Evolutionary conservation across 2,888 invertebrate genomes (phyloP).

Genomic region (Alloscopus bannaensis): DNA sequence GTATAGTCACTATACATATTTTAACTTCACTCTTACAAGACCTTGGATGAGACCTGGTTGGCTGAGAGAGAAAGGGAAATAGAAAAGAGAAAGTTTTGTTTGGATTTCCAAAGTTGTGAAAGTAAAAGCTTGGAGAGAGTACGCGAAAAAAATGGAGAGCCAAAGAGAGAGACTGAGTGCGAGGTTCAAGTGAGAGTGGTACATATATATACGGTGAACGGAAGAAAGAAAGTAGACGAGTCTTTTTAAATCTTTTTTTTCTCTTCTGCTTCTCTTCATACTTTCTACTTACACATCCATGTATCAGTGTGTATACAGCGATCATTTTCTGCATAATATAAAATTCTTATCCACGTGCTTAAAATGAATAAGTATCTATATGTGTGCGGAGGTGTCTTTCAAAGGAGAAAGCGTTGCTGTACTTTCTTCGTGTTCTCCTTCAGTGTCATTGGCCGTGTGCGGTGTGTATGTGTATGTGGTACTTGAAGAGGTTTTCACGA

Average conservation of each 20-base stretch:
- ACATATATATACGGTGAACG: not conserved
- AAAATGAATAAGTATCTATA: conserved; percentile 14
- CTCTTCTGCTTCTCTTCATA: not conserved
- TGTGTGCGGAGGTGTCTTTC: not conserved
- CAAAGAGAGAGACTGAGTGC: not conserved
- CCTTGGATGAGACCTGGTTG: too few species aligned
- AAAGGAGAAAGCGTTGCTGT: not conserved
- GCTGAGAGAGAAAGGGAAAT: conserved; percentile 27
- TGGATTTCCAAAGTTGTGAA: conserved; percentile 63
- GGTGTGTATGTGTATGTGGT: not conserved
- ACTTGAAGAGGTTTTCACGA: not conserved
- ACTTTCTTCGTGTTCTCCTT: not conserved
- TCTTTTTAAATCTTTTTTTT: not conserved
- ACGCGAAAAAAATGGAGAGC: conserved; percentile 1
- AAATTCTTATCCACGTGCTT: conserved; percentile 19
- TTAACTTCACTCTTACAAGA: too few species aligned
- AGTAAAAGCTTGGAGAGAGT: conserved; percentile 18
- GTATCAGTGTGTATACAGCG: too few species aligned
- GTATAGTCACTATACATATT: too few species aligned
- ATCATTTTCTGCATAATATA: conserved; percentile 16
- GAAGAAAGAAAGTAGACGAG: conserved; percentile 14
- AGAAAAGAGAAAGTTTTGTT: conserved; percentile 63
- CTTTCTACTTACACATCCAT: not conserved
- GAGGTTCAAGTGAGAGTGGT: not conserved
- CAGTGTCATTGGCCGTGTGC: not conserved